Evolutionary conservation across 2,888 invertebrate genomes (phyloP).

Genomic region (Epiblema foenella): DNA sequence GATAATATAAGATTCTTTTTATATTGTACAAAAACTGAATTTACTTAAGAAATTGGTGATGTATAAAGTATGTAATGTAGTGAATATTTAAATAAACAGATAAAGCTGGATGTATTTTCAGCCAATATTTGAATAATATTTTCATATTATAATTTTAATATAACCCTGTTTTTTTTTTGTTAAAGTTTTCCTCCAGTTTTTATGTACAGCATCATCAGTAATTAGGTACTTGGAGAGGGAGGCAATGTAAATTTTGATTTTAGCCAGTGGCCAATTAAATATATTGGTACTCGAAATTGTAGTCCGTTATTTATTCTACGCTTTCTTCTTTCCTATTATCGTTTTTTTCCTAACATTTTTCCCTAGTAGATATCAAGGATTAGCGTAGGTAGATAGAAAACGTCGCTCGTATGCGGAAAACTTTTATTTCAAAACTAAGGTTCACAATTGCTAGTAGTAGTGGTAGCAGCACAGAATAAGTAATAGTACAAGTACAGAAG

Average conservation of each 20-base stretch:
- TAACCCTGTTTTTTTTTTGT: conserved; percentile 83
- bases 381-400: no score
- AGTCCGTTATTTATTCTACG: conserved; percentile 69
- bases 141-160: conserved; percentile 85
- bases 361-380: no score
- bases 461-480: no score
- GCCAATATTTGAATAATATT: conserved; percentile 82
- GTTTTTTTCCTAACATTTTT: no score
- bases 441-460: no score
- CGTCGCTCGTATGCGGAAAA: no score
- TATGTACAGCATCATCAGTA: conserved; percentile 67
- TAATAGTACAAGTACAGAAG: no score
- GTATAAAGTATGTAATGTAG: conserved; percentile 82
- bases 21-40: conserved; percentile 85
- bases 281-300: conserved; percentile 80
- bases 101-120: conserved; percentile 80
- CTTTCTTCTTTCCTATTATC: not conserved
- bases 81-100: conserved; percentile 84
- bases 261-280: conserved; percentile 84
- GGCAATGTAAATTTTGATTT: conserved; percentile 81
- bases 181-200: conserved; percentile 78
- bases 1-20: conserved; percentile 83
- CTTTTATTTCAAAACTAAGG: no score
- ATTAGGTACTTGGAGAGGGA: conserved; percentile 68
- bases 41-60: conserved; percentile 85